These are phyloP conservation scores for Prunella strophiata DNA, from an alignment of 2,797 vertebrate genomes.

Conservation along the genomic window DNA sequence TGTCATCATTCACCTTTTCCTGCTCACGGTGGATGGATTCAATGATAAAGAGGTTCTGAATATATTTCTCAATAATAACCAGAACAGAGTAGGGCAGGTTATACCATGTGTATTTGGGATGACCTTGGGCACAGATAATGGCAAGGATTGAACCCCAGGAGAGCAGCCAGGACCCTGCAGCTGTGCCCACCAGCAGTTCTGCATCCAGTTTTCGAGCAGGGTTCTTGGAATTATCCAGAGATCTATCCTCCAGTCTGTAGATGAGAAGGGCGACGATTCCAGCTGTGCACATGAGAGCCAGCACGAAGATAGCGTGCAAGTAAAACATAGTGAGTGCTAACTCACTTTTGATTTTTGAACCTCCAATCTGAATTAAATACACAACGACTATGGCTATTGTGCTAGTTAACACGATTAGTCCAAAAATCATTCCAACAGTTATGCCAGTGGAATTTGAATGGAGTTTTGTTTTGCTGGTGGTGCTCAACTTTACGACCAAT, in stretches of 20 bases:
- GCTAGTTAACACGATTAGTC: slow-evolving; percentile 84
- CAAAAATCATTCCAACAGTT: slow-evolving; percentile 83
- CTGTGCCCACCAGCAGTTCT: slow-evolving; percentile 89
- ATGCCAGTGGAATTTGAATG: slow-evolving; percentile 79
- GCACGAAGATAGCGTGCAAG: slow-evolving; percentile 83
- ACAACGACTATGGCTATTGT: slow-evolving; percentile 90
- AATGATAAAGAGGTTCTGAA: slow-evolving; percentile 95
- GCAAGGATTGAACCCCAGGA: slow-evolving; percentile 94
- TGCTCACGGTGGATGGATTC: slow-evolving; percentile 89
- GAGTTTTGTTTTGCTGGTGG: slow-evolving; percentile 78
- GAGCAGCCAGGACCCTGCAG: slow-evolving; percentile 93
- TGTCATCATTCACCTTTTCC: slow-evolving; percentile 57
- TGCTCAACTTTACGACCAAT: slow-evolving; percentile 87
- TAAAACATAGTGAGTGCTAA: slow-evolving; percentile 92
- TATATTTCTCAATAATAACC: slow-evolving; percentile 89
- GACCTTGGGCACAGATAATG: slow-evolving; percentile 76
- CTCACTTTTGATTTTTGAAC: slow-evolving; percentile 81
- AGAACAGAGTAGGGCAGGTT: slow-evolving; percentile 89
- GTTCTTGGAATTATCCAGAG: slow-evolving; percentile 86
- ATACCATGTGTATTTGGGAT: slow-evolving; percentile 87
- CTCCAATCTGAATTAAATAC: slow-evolving; percentile 88
- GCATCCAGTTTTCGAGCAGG: slow-evolving; percentile 90
- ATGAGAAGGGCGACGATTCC: slow-evolving; percentile 84
- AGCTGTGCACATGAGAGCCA: slow-evolving; percentile 86
- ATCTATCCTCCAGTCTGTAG: slow-evolving; percentile 83